Evolutionary conservation across 2,888 invertebrate genomes (phyloP).

Genomic region (Peribatodes rhomboidaria): DNA sequence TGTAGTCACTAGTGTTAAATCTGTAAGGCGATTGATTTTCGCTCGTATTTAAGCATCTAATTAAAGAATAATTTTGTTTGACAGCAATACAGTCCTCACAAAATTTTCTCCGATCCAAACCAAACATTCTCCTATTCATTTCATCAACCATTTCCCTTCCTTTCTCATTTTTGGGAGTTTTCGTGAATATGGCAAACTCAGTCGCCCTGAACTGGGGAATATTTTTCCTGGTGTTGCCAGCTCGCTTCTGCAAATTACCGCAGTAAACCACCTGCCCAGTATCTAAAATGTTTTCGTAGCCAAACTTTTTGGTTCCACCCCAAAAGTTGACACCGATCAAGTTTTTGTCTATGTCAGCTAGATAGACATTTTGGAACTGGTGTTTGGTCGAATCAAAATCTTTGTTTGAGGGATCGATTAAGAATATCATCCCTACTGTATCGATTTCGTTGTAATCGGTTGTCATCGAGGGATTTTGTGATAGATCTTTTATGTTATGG

Average conservation of each 20-base stretch:
- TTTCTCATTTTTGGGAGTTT: slow-evolving; percentile 85
- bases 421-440: slow-evolving; percentile 89
- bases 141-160: slow-evolving; percentile 77
- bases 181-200: slow-evolving; percentile 88
- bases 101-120: slow-evolving; percentile 57
- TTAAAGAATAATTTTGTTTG: slow-evolving; percentile 65
- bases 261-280: slow-evolving; percentile 86
- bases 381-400: slow-evolving; percentile 70
- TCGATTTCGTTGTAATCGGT: slow-evolving; percentile 90
- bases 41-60: slow-evolving; percentile 49
- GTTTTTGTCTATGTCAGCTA: slow-evolving; percentile 85
- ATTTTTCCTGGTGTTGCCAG: slow-evolving; percentile 78
- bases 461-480: slow-evolving; percentile 55
- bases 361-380: slow-evolving; percentile 86
- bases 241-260: slow-evolving; percentile 88
- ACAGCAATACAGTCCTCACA: slow-evolving; percentile 66
- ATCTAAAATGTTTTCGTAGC: slow-evolving; percentile 85
- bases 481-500: slow-evolving; percentile 79
- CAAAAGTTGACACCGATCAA: slow-evolving; percentile 85
- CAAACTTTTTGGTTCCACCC: slow-evolving; percentile 82
- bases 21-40: slow-evolving; percentile 75
- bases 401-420: slow-evolving; percentile 79
- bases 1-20: slow-evolving; percentile 63
- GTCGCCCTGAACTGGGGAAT: slow-evolving; percentile 88
- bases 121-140: slow-evolving; percentile 67